Conservation (phyloP, 2,888 invertebrate genomes). For the Amphipoea lucens region DNA sequence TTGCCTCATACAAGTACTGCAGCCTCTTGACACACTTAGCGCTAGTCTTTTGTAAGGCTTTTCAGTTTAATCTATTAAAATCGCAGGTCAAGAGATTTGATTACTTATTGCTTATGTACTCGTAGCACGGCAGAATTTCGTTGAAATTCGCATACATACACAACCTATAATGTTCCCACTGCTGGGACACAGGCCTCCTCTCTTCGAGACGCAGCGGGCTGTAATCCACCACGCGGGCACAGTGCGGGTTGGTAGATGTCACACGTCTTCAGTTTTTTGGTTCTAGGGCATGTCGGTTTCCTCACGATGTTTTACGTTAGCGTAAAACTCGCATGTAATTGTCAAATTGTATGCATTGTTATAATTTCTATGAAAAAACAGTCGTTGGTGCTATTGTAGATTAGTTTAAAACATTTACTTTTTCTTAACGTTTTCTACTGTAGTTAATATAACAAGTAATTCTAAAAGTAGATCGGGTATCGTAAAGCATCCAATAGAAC, state of each 20-base stretch:
- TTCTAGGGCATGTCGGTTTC: no score
- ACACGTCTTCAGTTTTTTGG: no score
- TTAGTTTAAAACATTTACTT: conserved; percentile 1
- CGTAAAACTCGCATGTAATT: no score
- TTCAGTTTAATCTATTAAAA: conserved; percentile 4
- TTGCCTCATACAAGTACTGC: background rate
- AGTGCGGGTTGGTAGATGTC: no score
- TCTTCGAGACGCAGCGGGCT: no score
- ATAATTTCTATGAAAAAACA: background rate
- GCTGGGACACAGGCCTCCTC: no score
- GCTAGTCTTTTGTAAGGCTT: background rate
- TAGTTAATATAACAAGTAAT: background rate
- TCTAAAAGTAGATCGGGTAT: background rate
- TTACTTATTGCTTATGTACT: background rate
- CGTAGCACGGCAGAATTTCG: background rate
- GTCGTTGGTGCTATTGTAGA: background rate
- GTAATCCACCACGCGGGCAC: no score
- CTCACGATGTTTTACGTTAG: no score
- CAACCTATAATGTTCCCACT: no score
- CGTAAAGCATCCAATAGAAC: background rate
- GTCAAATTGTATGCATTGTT: no score
- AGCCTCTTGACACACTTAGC: conserved; percentile 41
- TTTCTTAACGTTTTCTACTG: background rate
- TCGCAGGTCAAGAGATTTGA: background rate
- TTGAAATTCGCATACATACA: background rate